Conservation (phyloP, 2,888 invertebrate genomes). For the Hedya salicella region DNA sequence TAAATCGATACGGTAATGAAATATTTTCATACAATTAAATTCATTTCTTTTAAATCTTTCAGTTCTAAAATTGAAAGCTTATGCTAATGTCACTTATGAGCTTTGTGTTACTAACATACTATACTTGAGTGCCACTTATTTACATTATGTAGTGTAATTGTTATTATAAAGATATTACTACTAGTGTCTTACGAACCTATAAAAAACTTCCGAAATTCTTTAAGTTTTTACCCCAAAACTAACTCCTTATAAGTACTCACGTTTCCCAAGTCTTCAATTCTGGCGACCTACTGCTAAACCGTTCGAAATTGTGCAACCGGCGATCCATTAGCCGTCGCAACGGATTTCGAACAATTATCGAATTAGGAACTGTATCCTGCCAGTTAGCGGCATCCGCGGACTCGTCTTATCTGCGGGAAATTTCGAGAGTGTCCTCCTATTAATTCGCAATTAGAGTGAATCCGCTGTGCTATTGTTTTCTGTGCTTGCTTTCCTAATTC, state of each 20-base stretch:
- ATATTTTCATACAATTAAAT: no score
- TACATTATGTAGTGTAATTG: no score
- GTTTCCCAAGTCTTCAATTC: conserved; percentile 3
- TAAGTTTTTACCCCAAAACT: not conserved
- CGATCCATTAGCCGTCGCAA: conserved; percentile 59
- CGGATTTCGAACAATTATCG: conserved; percentile 75
- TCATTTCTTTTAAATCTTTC: no score
- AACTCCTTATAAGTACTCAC: not conserved
- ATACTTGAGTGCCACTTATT: no score
- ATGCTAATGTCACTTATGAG: no score
- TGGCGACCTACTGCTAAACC: conserved; percentile 31
- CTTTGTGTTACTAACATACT: no score
- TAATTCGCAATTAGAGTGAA: conserved; percentile 20
- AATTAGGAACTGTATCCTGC: conserved; percentile 75
- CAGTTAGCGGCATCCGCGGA: conserved; percentile 51
- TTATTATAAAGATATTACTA: no score
- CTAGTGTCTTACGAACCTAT: no score
- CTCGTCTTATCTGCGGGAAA: conserved; percentile 24
- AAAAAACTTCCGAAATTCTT: no score
- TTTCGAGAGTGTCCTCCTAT: conserved; percentile 28
- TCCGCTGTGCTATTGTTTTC: conserved; percentile 19
- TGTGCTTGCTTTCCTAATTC: not conserved
- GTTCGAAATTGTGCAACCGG: conserved; percentile 49
- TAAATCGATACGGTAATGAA: no score
- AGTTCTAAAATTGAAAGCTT: no score